These are phyloP conservation scores for Sycophila texana DNA, from an alignment of 2,888 invertebrate species.

Conservation along the genomic window DNA sequence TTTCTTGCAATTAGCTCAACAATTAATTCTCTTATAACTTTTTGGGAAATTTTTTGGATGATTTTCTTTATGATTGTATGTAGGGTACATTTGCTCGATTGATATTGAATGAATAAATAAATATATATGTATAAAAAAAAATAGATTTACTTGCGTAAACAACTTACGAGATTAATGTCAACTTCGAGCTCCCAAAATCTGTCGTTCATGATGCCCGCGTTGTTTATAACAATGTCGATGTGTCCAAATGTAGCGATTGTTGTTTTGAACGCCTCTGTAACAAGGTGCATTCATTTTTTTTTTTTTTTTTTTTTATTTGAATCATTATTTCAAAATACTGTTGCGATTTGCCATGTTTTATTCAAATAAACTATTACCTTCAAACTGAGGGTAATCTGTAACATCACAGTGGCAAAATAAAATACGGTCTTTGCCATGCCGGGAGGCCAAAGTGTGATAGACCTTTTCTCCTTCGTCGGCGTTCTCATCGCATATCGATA, in stretches of 20 bases:
- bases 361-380: slow-evolving; percentile 77
- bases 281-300: not conserved
- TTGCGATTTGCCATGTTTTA: not conserved
- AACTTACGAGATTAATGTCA: slow-evolving; percentile 84
- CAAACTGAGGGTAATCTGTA: slow-evolving; percentile 87
- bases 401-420: slow-evolving; percentile 86
- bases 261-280: slow-evolving; percentile 84
- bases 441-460: slow-evolving; percentile 80
- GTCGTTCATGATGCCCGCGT: slow-evolving; percentile 88
- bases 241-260: slow-evolving; percentile 84
- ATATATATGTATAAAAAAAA: no score
- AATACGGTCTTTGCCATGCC: slow-evolving; percentile 83
- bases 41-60: no score
- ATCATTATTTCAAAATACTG: not conserved
- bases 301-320: not conserved
- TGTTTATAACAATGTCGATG: slow-evolving; percentile 87
- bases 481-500: slow-evolving; percentile 86
- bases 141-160: no score
- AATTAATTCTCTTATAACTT: not conserved
- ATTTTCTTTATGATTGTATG: no score
- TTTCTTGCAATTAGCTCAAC: not conserved
- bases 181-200: slow-evolving; percentile 86
- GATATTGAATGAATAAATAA: no score
- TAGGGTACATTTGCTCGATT: no score
- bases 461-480: slow-evolving; percentile 83